Evolutionary conservation across 2,113 vertebrate genomes (phyloP), one percentile per base, ranked within the genome.

Genomic region (Siniperca chuatsi): DNA sequence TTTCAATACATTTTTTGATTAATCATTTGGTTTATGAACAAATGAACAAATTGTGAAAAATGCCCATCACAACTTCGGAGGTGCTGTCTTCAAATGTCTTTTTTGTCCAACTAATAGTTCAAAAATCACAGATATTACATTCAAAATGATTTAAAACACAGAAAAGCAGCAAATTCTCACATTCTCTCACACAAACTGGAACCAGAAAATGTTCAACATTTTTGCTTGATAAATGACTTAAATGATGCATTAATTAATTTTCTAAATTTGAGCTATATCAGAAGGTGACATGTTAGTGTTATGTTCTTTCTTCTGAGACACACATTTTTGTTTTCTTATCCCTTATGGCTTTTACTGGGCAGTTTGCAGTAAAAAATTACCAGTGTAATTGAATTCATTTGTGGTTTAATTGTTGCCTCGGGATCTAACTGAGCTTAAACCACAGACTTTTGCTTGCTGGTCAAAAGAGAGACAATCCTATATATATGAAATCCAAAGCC

Each of bases 321-420:
- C 3, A 13, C 4, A 1, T 29, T 29, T 67, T 40, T 50, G 48
- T 60, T 42, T 69, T 52, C 12, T 8, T 61, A 20, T 13, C 4
- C 18, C 33, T 37, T 40, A n/a, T 60, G 48, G 18, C 9, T 81
- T 80, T 78, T 69, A 61, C 15, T 73, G 21, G 50, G n/a, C 42
- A 35, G 35, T 69, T 69, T 58, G 42, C 10, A 46, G n/a, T 23
- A 13, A 29, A 29, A 6, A 7, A 33, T 50, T 42, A 55, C 23
- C 16, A 6, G 25, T 65, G 7, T 71, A 35, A 74, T 82, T 72
- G 1, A 78, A 44, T 61, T 52, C 0, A 61, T 42, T n/a, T 78
- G 48, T 29, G 25, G 7, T 79, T 78, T 78, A 81, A 78, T 42
- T 81, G 68, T 25, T 42, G 33, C 79, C 54, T 75, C 0, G 0